Base-by-base conservation (phyloP, 2,113 vertebrate genomes). In the Thryonomys swinderianus region DNA sequence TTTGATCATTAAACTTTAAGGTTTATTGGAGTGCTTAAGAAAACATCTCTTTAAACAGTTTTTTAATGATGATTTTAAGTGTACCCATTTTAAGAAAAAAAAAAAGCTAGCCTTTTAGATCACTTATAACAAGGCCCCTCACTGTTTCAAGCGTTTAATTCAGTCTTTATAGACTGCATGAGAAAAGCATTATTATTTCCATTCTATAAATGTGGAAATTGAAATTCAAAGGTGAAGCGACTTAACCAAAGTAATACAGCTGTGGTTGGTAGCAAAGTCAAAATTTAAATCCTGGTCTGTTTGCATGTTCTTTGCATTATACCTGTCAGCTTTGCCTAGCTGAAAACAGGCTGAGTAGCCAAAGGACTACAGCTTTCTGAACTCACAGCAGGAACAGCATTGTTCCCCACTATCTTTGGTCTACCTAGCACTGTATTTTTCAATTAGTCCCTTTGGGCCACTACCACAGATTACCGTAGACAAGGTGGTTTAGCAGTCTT, bases 21-120 rank as follows among this genome's bases (percentile, higher is more conserved):
- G 2, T 88, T 82, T 86, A 73, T 86, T 74, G 34, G 55, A 14
- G 21, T 64, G 40, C 30, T 83, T 57, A 78, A 87, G 23, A 37
- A 91, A 67, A 23, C 40, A 67, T 27, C 30, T 88, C 21, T 90
- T 93, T 83, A 57, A 57, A 82, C 20, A 80, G 5, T 21, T 51
- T 84, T 87, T 48, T 57, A 84, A 74, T 90, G 45, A 23, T 66
- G 23, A 0, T 69, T 87, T 45, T 94, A 64, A 85, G 73, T 90
- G 13, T 92, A 40, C 62, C 48, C 27, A 76, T 95, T 94, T 87
- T 74, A 67, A 94, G 80, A 74, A 89, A 67, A 89, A 13, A 81
- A 83, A 89, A 13, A 81, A 83, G 57, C 69, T 89, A 83, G 88
- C 37, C 3, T 80, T 91, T 81, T 48, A 78, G 82, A 37, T 81